Percentiles rank a stretch among this genome's conserved stretches.
phyloP scores from a whole-genome alignment of 53 echinoderm and acorn worm genomes.

The Echinometra lucunter region DNA sequence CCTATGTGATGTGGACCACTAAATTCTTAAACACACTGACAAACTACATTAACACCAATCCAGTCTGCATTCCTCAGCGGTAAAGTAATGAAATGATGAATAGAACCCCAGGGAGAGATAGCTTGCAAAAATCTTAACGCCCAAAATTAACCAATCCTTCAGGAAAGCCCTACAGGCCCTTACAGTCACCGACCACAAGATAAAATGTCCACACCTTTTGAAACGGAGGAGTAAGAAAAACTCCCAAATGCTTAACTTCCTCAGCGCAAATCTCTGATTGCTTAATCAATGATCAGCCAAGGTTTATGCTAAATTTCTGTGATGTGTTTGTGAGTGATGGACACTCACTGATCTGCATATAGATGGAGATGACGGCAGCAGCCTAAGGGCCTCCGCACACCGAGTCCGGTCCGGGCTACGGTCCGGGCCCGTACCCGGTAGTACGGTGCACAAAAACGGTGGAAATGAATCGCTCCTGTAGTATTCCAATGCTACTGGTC shows the following conservation, averaged over 20 bases:
- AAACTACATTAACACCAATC: neutral
- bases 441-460: too few relatives aligned
- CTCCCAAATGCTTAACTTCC: constrained; percentile 33
- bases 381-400: too few relatives aligned
- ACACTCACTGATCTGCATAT: constrained; percentile 21
- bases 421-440: too few relatives aligned
- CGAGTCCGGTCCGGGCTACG: too few relatives aligned
- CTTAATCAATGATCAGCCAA: constrained; percentile 12
- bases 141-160: constrained; percentile 45
- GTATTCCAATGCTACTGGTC: too few relatives aligned
- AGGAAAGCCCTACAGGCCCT: constrained; percentile 17
- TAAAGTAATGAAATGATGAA: constrained; percentile 16
- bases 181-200: constrained; percentile 39
- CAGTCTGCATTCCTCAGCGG: constrained; percentile 6
- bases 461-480: too few relatives aligned
- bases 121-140: constrained; percentile 10
- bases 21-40: neutral
- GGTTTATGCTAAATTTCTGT: neutral
- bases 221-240: neutral
- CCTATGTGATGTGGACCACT: neutral
- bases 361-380: constrained; percentile 20
- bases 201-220: neutral
- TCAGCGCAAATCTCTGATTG: neutral
- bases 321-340: constrained; percentile 3
- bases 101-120: neutral